phyloP scores from a whole-genome alignment of 2,797 vertebrate genomes.

The Caiman crocodilus region DNA sequence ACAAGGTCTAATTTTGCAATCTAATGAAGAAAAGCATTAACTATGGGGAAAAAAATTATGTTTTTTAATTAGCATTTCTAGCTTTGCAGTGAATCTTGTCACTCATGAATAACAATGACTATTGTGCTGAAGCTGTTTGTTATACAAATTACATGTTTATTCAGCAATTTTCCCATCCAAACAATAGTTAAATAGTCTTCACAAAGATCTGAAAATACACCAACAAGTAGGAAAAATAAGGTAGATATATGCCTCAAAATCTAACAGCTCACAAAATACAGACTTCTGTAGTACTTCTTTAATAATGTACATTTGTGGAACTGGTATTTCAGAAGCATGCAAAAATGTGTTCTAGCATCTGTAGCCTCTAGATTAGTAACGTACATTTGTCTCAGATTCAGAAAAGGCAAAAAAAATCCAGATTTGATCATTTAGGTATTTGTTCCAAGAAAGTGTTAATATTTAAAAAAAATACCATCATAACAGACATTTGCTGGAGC shows the following conservation, averaged over 20 bases:
- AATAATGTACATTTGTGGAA: background rate
- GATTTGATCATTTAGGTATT: no score
- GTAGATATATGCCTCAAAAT: background rate
- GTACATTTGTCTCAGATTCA: background rate
- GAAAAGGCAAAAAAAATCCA: background rate
- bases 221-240: background rate
- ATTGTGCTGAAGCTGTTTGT: slow-evolving; percentile 37
- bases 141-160: slow-evolving; percentile 64
- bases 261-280: background rate
- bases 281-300: background rate
- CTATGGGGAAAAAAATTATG: slow-evolving; percentile 11
- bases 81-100: slow-evolving; percentile 44
- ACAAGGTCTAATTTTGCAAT: background rate
- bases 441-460: background rate
- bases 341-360: background rate
- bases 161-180: slow-evolving; percentile 36
- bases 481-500: background rate
- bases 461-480: background rate
- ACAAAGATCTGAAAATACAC: background rate
- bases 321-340: background rate
- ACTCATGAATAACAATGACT: slow-evolving; percentile 46
- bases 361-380: background rate
- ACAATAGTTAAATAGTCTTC: slow-evolving; percentile 17
- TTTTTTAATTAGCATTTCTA: slow-evolving; percentile 63
- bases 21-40: slow-evolving; percentile 20